Evolutionary conservation across 2,888 invertebrate species (phyloP).

Genomic region (Sarcophaga rosellei): DNA sequence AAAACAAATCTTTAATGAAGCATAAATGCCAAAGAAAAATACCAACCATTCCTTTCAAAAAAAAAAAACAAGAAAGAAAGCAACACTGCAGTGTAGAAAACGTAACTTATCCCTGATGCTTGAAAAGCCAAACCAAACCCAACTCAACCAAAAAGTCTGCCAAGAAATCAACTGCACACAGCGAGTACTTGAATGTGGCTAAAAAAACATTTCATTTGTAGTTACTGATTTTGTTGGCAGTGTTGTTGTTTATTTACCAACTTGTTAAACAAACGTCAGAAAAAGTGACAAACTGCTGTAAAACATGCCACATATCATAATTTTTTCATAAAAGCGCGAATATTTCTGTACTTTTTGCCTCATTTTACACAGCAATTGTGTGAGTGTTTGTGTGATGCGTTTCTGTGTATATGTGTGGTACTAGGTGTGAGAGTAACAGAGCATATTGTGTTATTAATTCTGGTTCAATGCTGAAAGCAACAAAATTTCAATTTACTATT

Average conservation of each 20-base stretch:
- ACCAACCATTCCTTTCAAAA: slow-evolving; percentile 18
- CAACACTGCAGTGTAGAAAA: too few species aligned
- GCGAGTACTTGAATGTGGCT: background rate
- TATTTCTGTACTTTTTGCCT: slow-evolving; percentile 28
- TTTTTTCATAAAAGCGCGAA: slow-evolving; percentile 63
- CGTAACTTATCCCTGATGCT: background rate
- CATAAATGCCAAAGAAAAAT: slow-evolving; percentile 61
- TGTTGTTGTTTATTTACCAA: slow-evolving; percentile 54
- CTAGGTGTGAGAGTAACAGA: slow-evolving; percentile 60
- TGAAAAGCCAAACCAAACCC: slow-evolving; percentile 2
- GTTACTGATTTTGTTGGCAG: too few species aligned
- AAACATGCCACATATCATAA: slow-evolving; percentile 67
- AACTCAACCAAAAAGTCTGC: background rate
- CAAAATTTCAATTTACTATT: slow-evolving; percentile 64
- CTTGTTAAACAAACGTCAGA: slow-evolving; percentile 68
- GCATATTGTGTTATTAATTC: slow-evolving; percentile 69
- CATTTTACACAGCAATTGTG: slow-evolving; percentile 20
- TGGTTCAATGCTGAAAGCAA: slow-evolving; percentile 66
- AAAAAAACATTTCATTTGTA: background rate
- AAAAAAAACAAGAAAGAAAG: background rate
- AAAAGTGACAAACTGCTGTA: slow-evolving; percentile 68
- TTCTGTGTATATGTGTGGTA: slow-evolving; percentile 2
- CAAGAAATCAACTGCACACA: slow-evolving; percentile 35
- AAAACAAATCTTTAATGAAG: slow-evolving; percentile 71
- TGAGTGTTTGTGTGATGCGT: slow-evolving; percentile 16